phyloP scores from a whole-genome alignment of 37 sponge, comb jelly and placozoan species.

The Tethya wilhelma region DNA sequence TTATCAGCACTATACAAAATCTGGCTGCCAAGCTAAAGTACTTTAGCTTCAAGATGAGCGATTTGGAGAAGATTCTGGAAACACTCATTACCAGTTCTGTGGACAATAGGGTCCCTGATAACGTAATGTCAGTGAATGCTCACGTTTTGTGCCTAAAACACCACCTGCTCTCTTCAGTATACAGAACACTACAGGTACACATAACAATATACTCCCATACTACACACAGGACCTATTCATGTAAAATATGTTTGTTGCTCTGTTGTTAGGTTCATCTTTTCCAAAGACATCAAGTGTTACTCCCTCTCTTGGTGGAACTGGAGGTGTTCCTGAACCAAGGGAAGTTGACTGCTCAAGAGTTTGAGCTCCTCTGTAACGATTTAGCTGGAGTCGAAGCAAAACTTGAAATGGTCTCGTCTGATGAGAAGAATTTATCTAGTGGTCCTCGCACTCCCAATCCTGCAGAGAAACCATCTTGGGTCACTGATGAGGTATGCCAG shows the following conservation, averaged over 20 bases:
- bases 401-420: not conserved
- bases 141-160: conserved; percentile 31
- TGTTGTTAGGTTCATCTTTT: not conserved
- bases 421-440: not conserved
- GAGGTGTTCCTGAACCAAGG: conserved; percentile 8
- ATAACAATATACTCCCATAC: no score
- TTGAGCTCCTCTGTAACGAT: conserved; percentile 1
- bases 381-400: conserved; percentile 10
- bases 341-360: conserved; percentile 14
- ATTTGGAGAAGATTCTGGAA: conserved; percentile 13
- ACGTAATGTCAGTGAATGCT: conserved; percentile 14
- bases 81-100: not conserved
- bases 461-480: not conserved
- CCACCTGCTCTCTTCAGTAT: conserved; percentile 19
- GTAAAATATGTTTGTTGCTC: not conserved
- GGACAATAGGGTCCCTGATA: conserved; percentile 2
- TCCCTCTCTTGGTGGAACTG: conserved; percentile 41
- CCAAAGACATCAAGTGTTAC: conserved; percentile 42
- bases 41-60: conserved; percentile 8
- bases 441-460: no score
- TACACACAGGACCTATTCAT: no score
- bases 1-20: conserved; percentile 18
- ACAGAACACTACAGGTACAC: conserved; percentile 14
- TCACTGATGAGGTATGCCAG: conserved; percentile 30
- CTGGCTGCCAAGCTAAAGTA: conserved; percentile 16